A percentile compares a stretch with the other conserved stretches of the same genome.
Conservation (phyloP, 2,888 invertebrate genomes). For the Dicranocentrus wangi region DNA sequence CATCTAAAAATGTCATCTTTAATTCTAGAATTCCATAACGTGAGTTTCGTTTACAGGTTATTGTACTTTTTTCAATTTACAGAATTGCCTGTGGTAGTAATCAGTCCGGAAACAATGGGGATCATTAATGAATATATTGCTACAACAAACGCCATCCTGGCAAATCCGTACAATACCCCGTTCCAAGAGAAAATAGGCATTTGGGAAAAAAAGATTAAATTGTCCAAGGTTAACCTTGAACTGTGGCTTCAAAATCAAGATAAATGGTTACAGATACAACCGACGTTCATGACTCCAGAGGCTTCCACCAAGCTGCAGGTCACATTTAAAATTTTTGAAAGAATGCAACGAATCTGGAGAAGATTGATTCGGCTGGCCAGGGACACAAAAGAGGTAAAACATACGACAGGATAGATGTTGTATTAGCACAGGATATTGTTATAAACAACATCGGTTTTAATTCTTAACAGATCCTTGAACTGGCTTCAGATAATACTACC, state of each 20-base stretch:
- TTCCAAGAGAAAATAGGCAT: slow-evolving; percentile 84
- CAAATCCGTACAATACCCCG: slow-evolving; percentile 86
- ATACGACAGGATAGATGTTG: background rate
- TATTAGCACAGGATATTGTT: slow-evolving; percentile 28
- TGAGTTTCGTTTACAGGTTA: no score
- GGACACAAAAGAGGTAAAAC: slow-evolving; percentile 81
- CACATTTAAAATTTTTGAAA: slow-evolving; percentile 85
- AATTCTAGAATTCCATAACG: no score
- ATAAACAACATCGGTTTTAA: slow-evolving; percentile 1
- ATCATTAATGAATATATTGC: slow-evolving; percentile 49
- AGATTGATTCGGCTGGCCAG: slow-evolving; percentile 83
- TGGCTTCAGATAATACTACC: slow-evolving; percentile 78
- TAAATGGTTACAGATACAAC: slow-evolving; percentile 75
- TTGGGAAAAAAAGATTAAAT: slow-evolving; percentile 83
- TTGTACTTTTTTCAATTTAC: background rate
- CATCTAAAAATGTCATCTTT: no score
- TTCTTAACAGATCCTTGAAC: slow-evolving; percentile 78
- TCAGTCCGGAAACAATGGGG: slow-evolving; percentile 24
- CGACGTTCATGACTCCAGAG: slow-evolving; percentile 51
- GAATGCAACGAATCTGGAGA: slow-evolving; percentile 87
- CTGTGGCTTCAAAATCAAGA: slow-evolving; percentile 85
- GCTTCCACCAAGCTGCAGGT: slow-evolving; percentile 77
- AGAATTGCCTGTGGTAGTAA: slow-evolving; percentile 27
- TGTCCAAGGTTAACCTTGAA: slow-evolving; percentile 80
- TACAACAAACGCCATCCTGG: slow-evolving; percentile 78